Evolutionary conservation across 2,888 invertebrate genomes (phyloP).

Genomic region (Lapara coniferarum): DNA sequence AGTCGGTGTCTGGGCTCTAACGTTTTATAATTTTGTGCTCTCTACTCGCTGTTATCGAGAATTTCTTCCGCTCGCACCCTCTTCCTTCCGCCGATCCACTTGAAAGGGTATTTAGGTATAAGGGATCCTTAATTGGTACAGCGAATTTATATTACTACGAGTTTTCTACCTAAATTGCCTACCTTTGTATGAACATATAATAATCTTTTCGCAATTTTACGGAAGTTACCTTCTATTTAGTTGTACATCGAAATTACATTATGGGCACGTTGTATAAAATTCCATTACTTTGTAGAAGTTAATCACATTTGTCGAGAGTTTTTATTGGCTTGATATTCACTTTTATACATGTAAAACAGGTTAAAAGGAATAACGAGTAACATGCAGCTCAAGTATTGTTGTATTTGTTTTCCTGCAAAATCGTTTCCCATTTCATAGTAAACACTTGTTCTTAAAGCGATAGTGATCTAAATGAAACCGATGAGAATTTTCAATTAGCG

Average conservation of each 20-base stretch:
- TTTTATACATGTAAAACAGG: not conserved
- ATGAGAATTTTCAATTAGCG: slow-evolving; percentile 81
- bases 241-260: slow-evolving; percentile 23
- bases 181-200: slow-evolving; percentile 44
- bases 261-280: slow-evolving; percentile 25
- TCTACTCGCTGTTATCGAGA: slow-evolving; percentile 73
- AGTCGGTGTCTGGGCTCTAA: slow-evolving; percentile 60
- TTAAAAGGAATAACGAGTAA: too few relatives aligned
- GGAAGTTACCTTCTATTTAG: slow-evolving; percentile 30
- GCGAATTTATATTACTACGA: slow-evolving; percentile 68
- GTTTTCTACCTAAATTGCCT: slow-evolving; percentile 53
- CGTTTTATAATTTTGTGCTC: slow-evolving; percentile 76
- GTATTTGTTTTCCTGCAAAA: too few relatives aligned
- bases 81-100: slow-evolving; percentile 73
- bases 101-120: slow-evolving; percentile 77
- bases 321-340: not conserved
- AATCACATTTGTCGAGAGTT: not conserved
- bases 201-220: slow-evolving; percentile 39
- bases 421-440: not conserved
- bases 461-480: slow-evolving; percentile 78
- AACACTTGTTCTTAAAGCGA: slow-evolving; percentile 44
- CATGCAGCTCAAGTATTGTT: too few relatives aligned
- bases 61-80: slow-evolving; percentile 76
- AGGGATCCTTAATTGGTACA: slow-evolving; percentile 77
- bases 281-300: not conserved